Base-by-base conservation (phyloP, 2,113 vertebrate genomes). In the Psittacus erithacus region DNA sequence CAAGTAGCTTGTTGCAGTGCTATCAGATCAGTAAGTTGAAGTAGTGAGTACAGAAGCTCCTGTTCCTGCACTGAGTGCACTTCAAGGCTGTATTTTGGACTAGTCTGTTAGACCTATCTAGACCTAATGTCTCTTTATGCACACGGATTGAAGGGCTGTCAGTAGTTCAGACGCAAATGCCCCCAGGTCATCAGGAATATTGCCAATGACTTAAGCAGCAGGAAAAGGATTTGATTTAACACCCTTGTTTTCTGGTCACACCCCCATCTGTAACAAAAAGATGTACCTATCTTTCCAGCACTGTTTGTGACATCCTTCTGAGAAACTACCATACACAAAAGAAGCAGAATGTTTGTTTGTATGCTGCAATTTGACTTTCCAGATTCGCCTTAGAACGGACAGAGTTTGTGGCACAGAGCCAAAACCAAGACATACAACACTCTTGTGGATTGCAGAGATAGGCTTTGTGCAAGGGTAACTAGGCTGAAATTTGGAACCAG, bases 321-420 rank as follows among this genome's bases (percentile, higher is more conserved):
- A 89, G 74, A 94, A 96, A 91, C 27, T 94, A 70, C 75, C 67
- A 55, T 76, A 76, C 44, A 46, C 13, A 38, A 59, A 83, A 74
- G 43, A 47, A 94, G 13, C 38, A 91, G 78, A 85, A 73, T 74
- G 50, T 93, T 96, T 95, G 60, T 82, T 96, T 89, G 27, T 35
- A 49, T 70, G 68, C 43, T 80, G 24, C 74, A 63, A 89, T 85
- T 70, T 90, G 57, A 63, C 59, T 93, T 90, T 59, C 59, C 77
- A 83, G 71, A 86, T 79, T 82, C 41, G 87, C 35, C 70, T 59
- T 65, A 91, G 46, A 86, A 67, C 67, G 31, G 38, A 82, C 65
- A 17, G n/a, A 82, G 24, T 75, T 82, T 90, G 41, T 90, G 57
- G 81, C 68, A 88, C 50, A 59, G 53, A 85, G 90, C 59, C 90